Conservation (phyloP, 92 coral and sea anemone genomes). For the Palythoa grandis region DNA sequence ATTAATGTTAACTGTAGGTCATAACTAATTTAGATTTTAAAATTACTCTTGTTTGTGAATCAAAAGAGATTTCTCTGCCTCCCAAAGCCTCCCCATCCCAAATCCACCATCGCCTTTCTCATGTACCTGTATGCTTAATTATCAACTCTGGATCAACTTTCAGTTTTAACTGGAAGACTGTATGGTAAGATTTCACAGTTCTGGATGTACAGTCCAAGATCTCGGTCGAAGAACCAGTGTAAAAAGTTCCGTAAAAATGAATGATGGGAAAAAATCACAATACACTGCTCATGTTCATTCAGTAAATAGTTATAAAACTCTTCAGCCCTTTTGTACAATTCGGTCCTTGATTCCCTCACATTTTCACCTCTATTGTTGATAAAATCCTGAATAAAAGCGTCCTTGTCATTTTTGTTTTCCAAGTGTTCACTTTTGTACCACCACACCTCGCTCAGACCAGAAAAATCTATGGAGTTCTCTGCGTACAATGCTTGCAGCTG, state of each 20-base stretch:
- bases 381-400: constrained; percentile 46
- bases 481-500: constrained; percentile 46
- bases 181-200: constrained; percentile 42
- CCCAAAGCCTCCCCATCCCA: too few species aligned
- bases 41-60: too few species aligned
- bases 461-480: constrained; percentile 33
- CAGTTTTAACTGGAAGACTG: neutral
- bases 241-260: constrained; percentile 50
- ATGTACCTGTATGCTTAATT: too few species aligned
- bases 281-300: constrained; percentile 49
- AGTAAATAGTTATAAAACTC: constrained; percentile 56
- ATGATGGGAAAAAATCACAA: constrained; percentile 57
- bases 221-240: constrained; percentile 35
- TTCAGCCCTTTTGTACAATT: constrained; percentile 48
- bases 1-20: too few species aligned
- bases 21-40: too few species aligned
- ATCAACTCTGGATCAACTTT: neutral
- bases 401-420: neutral
- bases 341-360: constrained; percentile 36
- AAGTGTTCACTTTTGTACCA: constrained; percentile 38
- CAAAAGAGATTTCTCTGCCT: too few species aligned
- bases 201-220: neutral
- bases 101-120: too few species aligned
- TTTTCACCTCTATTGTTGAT: constrained; percentile 46
- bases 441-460: constrained; percentile 58